phyloP scores from a whole-genome alignment of 2,797 vertebrate species.

The Petrocephalus schoutedeni region DNA sequence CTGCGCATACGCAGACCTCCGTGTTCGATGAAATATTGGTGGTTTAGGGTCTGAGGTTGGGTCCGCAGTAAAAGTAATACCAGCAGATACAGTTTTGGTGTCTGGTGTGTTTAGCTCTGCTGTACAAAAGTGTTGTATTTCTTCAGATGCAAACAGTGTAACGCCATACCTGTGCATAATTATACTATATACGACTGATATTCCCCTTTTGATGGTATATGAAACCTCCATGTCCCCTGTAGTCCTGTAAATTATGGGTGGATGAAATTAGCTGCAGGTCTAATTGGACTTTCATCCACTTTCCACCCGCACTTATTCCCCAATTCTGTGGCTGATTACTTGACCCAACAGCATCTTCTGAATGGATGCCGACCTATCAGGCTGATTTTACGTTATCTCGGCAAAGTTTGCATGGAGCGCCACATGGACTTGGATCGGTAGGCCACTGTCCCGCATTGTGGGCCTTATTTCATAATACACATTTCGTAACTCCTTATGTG shows the following conservation, averaged over 20 bases:
- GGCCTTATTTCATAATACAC: not conserved
- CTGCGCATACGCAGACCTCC: not conserved
- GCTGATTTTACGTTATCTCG: not conserved
- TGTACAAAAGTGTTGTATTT: not conserved
- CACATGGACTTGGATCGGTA: not conserved
- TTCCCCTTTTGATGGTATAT: not conserved
- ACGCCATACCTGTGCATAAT: not conserved
- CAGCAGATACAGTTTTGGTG: not conserved
- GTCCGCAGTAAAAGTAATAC: not conserved
- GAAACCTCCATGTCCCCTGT: not conserved
- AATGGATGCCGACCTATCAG: not conserved
- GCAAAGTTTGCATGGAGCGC: not conserved
- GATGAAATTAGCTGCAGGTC: too few relatives aligned
- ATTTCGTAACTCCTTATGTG: not conserved
- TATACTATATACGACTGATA: not conserved
- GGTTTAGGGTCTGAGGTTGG: not conserved
- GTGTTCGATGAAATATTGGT: not conserved
- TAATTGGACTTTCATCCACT: too few relatives aligned
- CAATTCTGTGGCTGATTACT: too few relatives aligned
- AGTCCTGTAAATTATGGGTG: not conserved
- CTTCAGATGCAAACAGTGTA: not conserved
- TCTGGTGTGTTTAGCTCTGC: not conserved
- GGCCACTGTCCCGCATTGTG: not conserved
- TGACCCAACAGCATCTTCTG: not conserved
- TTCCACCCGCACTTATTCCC: too few relatives aligned